phyloP scores from a whole-genome alignment of 64 coral and sea anemone genomes.

The Dendronephthya gigantea region DNA sequence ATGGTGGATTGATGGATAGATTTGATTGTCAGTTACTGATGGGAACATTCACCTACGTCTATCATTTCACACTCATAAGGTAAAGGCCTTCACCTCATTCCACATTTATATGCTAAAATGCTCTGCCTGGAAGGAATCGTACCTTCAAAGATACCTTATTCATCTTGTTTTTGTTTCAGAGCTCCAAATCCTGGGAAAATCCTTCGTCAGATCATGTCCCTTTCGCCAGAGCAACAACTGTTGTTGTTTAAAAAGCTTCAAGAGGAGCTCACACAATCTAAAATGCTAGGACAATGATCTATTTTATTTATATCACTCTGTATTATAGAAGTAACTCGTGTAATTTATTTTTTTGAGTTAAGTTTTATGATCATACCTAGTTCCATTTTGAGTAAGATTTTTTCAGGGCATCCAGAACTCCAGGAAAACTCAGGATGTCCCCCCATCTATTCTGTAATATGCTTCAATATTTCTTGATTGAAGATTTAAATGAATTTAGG shows the following conservation, averaged over 20 bases:
- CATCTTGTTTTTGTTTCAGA: constrained; percentile 14
- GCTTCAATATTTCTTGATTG: too few relatives aligned
- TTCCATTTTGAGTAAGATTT: too few relatives aligned
- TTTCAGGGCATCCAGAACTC: too few relatives aligned
- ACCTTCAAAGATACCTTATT: not conserved
- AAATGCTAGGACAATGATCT: not conserved
- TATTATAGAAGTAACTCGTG: not conserved
- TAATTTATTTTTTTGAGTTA: not conserved
- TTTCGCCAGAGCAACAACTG: constrained; percentile 70
- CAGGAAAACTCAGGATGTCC: too few relatives aligned
- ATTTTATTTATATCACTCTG: not conserved
- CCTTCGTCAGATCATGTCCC: constrained; percentile 66
- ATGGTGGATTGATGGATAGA: constrained; percentile 85
- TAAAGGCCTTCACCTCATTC: too few relatives aligned
- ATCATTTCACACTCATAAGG: constrained; percentile 90
- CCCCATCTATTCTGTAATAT: too few relatives aligned
- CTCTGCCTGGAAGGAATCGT: too few relatives aligned
- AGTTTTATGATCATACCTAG: too few relatives aligned
- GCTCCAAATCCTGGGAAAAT: constrained; percentile 86
- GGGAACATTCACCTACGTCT: constrained; percentile 95
- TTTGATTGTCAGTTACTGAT: constrained; percentile 98
- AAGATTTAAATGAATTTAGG: too few relatives aligned
- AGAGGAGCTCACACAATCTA: not conserved
- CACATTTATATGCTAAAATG: too few relatives aligned
- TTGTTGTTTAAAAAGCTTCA: constrained; percentile 63